Percentiles rank a stretch among this genome's conserved stretches.
Evolutionary conservation across 2,888 invertebrate species (phyloP).

Genomic region (Sminthurinus aureus): DNA sequence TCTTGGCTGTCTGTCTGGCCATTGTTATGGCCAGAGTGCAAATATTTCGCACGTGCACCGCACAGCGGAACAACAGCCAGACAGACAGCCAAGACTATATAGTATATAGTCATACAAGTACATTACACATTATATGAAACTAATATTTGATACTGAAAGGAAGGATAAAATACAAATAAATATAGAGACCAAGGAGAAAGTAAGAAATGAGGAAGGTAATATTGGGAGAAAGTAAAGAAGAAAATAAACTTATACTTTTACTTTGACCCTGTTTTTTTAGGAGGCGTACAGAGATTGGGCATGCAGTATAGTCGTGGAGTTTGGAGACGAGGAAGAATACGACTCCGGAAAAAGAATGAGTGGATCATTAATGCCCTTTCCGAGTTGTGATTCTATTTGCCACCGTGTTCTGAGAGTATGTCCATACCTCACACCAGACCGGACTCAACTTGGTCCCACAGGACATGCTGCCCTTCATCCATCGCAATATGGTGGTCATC

Average conservation of each 20-base stretch:
- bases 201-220: not conserved
- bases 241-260: not conserved
- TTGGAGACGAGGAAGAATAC: constrained; percentile 44
- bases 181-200: not conserved
- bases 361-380: constrained; percentile 51
- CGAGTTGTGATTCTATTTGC: constrained; percentile 59
- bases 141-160: not conserved
- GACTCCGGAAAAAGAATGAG: constrained; percentile 45
- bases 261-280: constrained; percentile 40
- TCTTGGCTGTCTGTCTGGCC: no score
- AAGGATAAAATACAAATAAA: not conserved
- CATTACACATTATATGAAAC: no score
- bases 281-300: constrained; percentile 59
- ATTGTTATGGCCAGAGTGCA: no score
- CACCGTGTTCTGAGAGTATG: constrained; percentile 59
- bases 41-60: no score
- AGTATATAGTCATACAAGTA: no score
- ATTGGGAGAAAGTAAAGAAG: not conserved
- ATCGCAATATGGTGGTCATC: constrained; percentile 59
- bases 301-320: constrained; percentile 51
- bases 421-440: constrained; percentile 59
- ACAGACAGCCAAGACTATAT: no score
- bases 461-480: constrained; percentile 49
- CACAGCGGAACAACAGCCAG: no score
- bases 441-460: constrained; percentile 47